Evolutionary conservation across 2,113 vertebrate species (phyloP).

Genomic region (Archocentrus centrarchus): DNA sequence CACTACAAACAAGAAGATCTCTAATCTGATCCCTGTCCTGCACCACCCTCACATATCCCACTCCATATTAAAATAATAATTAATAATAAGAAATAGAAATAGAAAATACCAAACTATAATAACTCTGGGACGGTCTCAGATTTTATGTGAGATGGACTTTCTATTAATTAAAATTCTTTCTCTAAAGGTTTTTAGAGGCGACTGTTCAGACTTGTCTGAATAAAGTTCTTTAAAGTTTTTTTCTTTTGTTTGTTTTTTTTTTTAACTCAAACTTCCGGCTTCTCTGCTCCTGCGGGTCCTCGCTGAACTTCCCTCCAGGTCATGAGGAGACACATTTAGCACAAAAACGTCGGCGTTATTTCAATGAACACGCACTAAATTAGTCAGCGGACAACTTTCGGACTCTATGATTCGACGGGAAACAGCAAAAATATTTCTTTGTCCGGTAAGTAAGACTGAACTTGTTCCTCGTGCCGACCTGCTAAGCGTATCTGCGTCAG

Average conservation of each 20-base stretch:
- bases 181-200: not conserved
- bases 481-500: slow-evolving; percentile 29
- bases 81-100: not conserved
- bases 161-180: not conserved
- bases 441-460: slow-evolving; percentile 13
- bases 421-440: not conserved
- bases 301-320: not conserved
- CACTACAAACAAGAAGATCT: not conserved
- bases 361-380: not conserved
- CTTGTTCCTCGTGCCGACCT: not conserved
- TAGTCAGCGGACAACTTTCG: not conserved
- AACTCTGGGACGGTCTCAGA: not conserved
- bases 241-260: too few species aligned
- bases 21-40: not conserved
- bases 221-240: not conserved
- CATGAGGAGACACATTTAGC: not conserved
- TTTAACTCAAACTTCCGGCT: slow-evolving; percentile 35
- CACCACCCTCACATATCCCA: not conserved
- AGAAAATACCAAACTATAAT: not conserved
- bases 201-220: not conserved
- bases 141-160: not conserved
- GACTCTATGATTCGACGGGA: slow-evolving; percentile 51
- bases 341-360: not conserved
- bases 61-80: not conserved
- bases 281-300: not conserved